Percentiles rank a stretch among this genome's conserved stretches.
Evolutionary conservation across 2,797 vertebrate genomes (phyloP).

Genomic region (Sebastes nivosus): DNA sequence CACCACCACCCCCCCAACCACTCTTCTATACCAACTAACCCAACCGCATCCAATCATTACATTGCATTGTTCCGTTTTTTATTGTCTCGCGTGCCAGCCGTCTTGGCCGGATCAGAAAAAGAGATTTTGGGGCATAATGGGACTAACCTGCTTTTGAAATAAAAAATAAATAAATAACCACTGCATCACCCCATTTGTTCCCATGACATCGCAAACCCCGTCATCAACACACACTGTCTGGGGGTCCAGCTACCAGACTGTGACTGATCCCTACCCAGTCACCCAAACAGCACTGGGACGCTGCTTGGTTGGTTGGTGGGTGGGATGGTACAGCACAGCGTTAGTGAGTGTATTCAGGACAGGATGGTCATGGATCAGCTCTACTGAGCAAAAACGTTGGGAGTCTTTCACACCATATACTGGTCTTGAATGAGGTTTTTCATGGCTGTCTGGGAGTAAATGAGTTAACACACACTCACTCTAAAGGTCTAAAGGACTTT

Average conservation of each 20-base stretch:
- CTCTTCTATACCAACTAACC: slow-evolving; percentile 51
- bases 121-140: slow-evolving; percentile 32
- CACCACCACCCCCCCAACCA: neutral
- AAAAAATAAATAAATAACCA: slow-evolving; percentile 18
- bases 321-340: slow-evolving; percentile 18
- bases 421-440: slow-evolving; percentile 47
- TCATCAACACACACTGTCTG: slow-evolving; percentile 45
- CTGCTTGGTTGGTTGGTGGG: slow-evolving; percentile 29
- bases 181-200: slow-evolving; percentile 38
- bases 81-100: slow-evolving; percentile 45
- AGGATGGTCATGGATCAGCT: slow-evolving; percentile 56
- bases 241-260: slow-evolving; percentile 66
- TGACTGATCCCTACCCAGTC: slow-evolving; percentile 70
- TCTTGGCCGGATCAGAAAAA: slow-evolving; percentile 19
- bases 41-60: slow-evolving; percentile 67
- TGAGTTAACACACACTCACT: slow-evolving; percentile 11
- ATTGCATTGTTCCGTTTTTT: slow-evolving; percentile 49
- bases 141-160: slow-evolving; percentile 33
- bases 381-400: slow-evolving; percentile 37
- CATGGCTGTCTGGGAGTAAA: slow-evolving; percentile 42
- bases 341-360: slow-evolving; percentile 25
- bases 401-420: slow-evolving; percentile 52
- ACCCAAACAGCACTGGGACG: slow-evolving; percentile 56
- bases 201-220: slow-evolving; percentile 23
- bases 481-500: neutral